Conservation (phyloP, 2,797 vertebrate species). For the Ispidina picta region DNA sequence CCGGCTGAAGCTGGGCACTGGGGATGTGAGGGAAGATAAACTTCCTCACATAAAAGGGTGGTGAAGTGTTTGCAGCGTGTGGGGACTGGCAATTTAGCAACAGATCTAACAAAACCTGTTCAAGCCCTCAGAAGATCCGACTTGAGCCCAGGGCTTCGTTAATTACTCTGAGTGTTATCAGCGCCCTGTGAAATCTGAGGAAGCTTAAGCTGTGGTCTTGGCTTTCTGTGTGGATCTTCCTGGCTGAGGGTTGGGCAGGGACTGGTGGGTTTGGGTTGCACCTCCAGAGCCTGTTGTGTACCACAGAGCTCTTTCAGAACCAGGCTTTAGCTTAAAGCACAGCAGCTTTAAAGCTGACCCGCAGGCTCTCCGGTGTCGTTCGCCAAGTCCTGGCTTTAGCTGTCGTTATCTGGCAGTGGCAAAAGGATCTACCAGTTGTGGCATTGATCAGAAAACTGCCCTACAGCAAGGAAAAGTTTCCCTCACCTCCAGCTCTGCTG, state of each 20-base stretch:
- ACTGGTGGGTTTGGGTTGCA: neutral
- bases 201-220: neutral
- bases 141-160: neutral
- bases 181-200: neutral
- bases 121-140: rapidly evolving
- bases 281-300: neutral
- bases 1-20: neutral
- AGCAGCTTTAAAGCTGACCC: neutral
- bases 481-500: neutral
- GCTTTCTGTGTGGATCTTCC: neutral
- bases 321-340: neutral
- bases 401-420: neutral
- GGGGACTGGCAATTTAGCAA: neutral
- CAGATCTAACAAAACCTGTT: neutral
- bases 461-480: neutral
- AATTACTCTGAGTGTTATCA: rapidly evolving
- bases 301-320: neutral
- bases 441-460: neutral
- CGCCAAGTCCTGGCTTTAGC: neutral
- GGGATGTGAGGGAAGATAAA: neutral
- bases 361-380: neutral
- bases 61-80: neutral
- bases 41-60: rapidly evolving
- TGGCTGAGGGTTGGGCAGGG: neutral
- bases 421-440: neutral